phyloP scores from a whole-genome alignment of 2,888 invertebrate species.

The Pardosa pseudoannulata region DNA sequence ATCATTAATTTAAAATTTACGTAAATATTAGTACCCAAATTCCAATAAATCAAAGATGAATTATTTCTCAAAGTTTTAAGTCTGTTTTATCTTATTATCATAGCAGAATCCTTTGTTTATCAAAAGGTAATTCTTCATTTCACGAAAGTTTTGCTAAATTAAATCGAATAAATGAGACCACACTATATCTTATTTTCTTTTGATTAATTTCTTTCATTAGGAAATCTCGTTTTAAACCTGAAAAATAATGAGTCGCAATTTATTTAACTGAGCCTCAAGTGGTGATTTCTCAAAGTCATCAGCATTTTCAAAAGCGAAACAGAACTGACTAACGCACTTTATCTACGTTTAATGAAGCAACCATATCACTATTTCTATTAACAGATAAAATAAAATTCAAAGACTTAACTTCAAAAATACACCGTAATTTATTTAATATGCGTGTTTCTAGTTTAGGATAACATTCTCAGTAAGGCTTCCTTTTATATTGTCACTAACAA shows the following conservation, averaged over 20 bases:
- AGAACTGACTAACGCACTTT: background rate
- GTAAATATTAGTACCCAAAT: no score
- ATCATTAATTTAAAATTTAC: no score
- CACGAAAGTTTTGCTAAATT: no score
- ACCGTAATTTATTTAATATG: background rate
- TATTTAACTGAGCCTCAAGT: background rate
- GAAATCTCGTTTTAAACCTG: background rate
- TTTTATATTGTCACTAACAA: no score
- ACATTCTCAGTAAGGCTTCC: background rate
- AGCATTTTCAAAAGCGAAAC: background rate
- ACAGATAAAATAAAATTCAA: background rate
- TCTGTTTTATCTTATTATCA: no score
- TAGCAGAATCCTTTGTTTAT: no score
- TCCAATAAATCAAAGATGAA: no score
- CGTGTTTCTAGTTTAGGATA: background rate
- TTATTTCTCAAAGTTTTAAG: no score
- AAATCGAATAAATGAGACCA: no score
- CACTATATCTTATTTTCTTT: background rate
- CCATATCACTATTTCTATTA: background rate
- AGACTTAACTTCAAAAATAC: background rate
- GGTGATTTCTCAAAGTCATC: background rate
- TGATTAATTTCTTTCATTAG: background rate
- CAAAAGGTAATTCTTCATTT: no score
- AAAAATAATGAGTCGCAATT: background rate
- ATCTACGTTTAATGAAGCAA: background rate